Conservation (phyloP, 2,888 invertebrate genomes). For the Xiphydria camelus region DNA sequence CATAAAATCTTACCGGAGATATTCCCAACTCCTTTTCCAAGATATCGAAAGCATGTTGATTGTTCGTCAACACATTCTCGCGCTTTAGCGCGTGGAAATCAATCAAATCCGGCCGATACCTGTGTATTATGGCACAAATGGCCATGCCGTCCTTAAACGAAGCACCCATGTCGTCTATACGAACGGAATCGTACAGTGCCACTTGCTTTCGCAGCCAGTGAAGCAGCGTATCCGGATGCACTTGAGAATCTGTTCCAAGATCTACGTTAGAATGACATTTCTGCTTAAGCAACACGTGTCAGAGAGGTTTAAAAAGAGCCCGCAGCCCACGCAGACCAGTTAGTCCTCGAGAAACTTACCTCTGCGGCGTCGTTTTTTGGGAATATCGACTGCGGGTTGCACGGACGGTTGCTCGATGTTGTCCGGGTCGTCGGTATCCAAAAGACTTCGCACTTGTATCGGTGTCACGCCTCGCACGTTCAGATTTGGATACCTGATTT, state of each 20-base stretch:
- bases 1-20: constrained; percentile 59
- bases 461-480: constrained; percentile 76
- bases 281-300: too few relatives aligned
- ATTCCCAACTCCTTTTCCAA: constrained; percentile 83
- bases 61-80: constrained; percentile 69
- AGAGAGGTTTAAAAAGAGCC: too few relatives aligned
- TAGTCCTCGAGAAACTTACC: too few relatives aligned
- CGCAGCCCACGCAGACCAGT: too few relatives aligned
- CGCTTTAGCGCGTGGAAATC: constrained; percentile 71
- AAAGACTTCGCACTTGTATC: constrained; percentile 73
- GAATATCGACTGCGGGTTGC: constrained; percentile 60
- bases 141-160: constrained; percentile 72
- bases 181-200: constrained; percentile 65
- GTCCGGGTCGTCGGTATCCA: constrained; percentile 72
- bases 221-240: constrained; percentile 75
- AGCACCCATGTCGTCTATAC: constrained; percentile 68
- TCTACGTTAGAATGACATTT: too few relatives aligned
- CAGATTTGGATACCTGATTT: constrained; percentile 79
- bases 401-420: constrained; percentile 63
- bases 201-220: constrained; percentile 79
- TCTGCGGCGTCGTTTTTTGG: constrained; percentile 69
- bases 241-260: constrained; percentile 63
- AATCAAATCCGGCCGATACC: constrained; percentile 89
- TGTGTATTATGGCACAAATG: constrained; percentile 75
- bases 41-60: constrained; percentile 83